These are phyloP conservation scores for Pollachius pollachius DNA, from an alignment of 2,113 vertebrate genomes.

Conservation along the genomic window DNA sequence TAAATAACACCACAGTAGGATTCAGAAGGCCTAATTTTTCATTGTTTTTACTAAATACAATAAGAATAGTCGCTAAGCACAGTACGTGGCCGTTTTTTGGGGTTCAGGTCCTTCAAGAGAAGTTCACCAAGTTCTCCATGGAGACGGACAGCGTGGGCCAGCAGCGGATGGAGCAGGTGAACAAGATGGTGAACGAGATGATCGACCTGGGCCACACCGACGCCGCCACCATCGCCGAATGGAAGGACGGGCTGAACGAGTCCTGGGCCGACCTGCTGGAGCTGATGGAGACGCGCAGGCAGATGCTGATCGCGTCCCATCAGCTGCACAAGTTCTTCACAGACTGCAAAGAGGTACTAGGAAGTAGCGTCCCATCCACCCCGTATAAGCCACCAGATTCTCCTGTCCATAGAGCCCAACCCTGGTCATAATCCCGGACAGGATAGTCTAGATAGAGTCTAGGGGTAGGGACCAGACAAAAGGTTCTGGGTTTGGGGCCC, in stretches of 20 bases:
- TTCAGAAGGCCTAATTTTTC: too few relatives aligned
- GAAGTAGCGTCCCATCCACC: too few relatives aligned
- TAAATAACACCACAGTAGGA: too few relatives aligned
- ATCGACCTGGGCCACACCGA: conserved; percentile 86
- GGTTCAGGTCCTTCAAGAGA: conserved; percentile 84
- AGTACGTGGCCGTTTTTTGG: neutral
- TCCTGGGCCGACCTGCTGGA: conserved; percentile 93
- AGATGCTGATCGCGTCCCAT: conserved; percentile 87
- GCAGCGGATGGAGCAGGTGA: conserved; percentile 85
- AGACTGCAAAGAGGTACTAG: conserved; percentile 81
- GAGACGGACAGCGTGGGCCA: conserved; percentile 88
- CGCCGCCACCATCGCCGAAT: conserved; percentile 88
- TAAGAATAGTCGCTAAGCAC: too few relatives aligned
- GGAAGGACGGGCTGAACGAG: conserved; percentile 93
- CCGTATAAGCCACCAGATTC: too few relatives aligned
- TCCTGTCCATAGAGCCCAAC: too few relatives aligned
- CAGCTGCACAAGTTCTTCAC: conserved; percentile 92
- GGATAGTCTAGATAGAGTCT: too few relatives aligned
- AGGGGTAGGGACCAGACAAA: too few relatives aligned
- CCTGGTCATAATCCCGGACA: conserved; percentile 23
- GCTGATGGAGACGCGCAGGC: conserved; percentile 89
- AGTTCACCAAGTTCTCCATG: conserved; percentile 86
- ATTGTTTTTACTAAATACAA: too few relatives aligned
- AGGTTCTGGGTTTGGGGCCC: too few relatives aligned
- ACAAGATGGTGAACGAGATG: conserved; percentile 86